Conservation (phyloP, 2,888 invertebrate species). For the Sisyra terminalis region DNA sequence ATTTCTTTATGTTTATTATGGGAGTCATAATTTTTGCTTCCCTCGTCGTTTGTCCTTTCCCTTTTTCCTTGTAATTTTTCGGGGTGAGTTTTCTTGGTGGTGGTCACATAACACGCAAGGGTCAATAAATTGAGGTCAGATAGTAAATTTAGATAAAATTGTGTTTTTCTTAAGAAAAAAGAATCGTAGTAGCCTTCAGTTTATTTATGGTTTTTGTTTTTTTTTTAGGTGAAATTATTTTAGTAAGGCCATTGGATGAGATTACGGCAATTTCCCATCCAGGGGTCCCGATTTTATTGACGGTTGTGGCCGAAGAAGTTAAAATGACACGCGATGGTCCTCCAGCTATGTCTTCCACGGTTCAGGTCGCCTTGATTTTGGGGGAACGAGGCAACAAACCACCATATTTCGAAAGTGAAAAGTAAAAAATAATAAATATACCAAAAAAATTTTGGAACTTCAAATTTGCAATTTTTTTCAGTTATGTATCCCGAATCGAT, state of each 20-base stretch:
- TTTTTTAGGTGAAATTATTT: constrained; percentile 45
- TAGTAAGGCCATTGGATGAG: constrained; percentile 58
- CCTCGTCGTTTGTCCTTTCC: too few species aligned
- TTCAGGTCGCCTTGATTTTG: constrained; percentile 66
- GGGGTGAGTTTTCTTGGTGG: too few species aligned
- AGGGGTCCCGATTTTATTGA: constrained; percentile 69
- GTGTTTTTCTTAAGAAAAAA: too few species aligned
- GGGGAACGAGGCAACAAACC: constrained; percentile 62
- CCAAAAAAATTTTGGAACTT: neutral
- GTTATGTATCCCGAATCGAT: constrained; percentile 58
- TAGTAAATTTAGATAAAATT: too few species aligned
- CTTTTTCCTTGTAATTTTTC: too few species aligned
- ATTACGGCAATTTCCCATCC: constrained; percentile 64
- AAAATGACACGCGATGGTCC: constrained; percentile 51
- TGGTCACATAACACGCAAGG: too few species aligned
- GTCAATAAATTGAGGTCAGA: too few species aligned
- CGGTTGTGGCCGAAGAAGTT: constrained; percentile 76
- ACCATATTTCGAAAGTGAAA: constrained; percentile 63
- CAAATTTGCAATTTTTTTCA: constrained; percentile 23
- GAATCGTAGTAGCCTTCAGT: too few species aligned
- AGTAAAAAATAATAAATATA: constrained; percentile 31
- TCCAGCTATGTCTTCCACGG: constrained; percentile 64
- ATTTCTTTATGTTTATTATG: too few species aligned
- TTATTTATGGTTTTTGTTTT: constrained; percentile 8
- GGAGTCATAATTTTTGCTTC: too few species aligned